phyloP scores from a whole-genome alignment of 1,140 invertebrate species.

The Pachyrhynchus sulphureomaculatus region DNA sequence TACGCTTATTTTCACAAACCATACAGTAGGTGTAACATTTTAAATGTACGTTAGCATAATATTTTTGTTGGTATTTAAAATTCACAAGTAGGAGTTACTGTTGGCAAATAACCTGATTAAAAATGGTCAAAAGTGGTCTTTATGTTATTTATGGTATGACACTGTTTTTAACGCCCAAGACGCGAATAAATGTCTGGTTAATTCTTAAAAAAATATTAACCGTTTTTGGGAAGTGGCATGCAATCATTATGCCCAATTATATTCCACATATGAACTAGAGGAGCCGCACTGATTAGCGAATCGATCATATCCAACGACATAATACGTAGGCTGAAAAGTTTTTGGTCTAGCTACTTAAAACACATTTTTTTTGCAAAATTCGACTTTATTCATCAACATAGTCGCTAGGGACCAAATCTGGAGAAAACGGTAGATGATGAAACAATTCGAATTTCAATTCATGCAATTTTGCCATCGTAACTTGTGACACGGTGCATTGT shows the following conservation, averaged over 20 bases:
- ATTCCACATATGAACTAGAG: too few species aligned
- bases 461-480: too few species aligned
- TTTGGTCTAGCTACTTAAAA: too few species aligned
- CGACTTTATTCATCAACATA: too few species aligned
- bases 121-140: constrained; percentile 10
- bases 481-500: too few species aligned
- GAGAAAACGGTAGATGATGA: too few species aligned
- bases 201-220: constrained; percentile 5
- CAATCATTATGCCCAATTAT: too few species aligned
- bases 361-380: too few species aligned
- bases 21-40: constrained; percentile 1
- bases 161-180: constrained; percentile 11
- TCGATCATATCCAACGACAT: too few species aligned
- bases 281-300: background rate
- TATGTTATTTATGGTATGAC: constrained; percentile 20
- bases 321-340: too few species aligned
- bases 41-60: background rate
- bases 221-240: background rate
- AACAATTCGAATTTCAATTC: too few species aligned
- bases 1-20: background rate
- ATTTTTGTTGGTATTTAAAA: constrained; percentile 24
- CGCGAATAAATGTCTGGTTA: background rate
- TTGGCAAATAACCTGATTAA: constrained; percentile 26
- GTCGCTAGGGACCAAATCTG: too few species aligned
- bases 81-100: constrained; percentile 26